Conservation (phyloP, 1,140 invertebrate species). For the Drosophila gunungcola region DNA sequence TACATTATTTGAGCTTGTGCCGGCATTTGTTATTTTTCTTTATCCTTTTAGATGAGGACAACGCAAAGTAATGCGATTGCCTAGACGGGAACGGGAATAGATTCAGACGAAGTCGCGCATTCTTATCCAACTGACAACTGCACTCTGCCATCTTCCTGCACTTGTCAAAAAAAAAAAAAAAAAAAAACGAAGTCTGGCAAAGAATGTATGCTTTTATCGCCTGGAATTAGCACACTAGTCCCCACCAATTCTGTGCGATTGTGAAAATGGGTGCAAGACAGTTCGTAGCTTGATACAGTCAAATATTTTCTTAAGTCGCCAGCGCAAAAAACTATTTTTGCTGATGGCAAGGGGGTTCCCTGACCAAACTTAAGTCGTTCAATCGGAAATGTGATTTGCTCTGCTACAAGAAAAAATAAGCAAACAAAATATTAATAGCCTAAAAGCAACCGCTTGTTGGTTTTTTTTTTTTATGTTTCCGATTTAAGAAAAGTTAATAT, state of each 20-base stretch:
- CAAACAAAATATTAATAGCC: no score
- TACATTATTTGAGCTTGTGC: slow-evolving; percentile 74
- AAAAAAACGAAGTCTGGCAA: slow-evolving; percentile 2
- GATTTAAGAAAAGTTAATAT: no score
- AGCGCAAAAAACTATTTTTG: neutral
- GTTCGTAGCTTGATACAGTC: neutral
- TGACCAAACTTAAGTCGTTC: neutral
- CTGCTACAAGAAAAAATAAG: neutral
- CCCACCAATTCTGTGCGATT: slow-evolving; percentile 1
- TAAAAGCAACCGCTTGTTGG: no score
- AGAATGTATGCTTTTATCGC: slow-evolving; percentile 5
- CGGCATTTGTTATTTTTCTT: slow-evolving; percentile 74
- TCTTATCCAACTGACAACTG: slow-evolving; percentile 32
- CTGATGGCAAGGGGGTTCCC: no score
- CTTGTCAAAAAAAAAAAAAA: slow-evolving; percentile 3
- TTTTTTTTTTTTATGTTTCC: no score
- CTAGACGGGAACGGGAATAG: slow-evolving; percentile 26
- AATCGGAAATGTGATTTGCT: neutral
- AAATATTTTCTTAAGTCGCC: neutral
- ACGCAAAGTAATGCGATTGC: slow-evolving; percentile 68
- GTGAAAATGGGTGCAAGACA: no score
- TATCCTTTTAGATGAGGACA: slow-evolving; percentile 61
- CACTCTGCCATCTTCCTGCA: slow-evolving; percentile 23
- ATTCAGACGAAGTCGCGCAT: slow-evolving; percentile 32
- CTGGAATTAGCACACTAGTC: slow-evolving; percentile 4